phyloP scores from a whole-genome alignment of 1,140 invertebrate species.

The Zaprionus camerounensis region DNA sequence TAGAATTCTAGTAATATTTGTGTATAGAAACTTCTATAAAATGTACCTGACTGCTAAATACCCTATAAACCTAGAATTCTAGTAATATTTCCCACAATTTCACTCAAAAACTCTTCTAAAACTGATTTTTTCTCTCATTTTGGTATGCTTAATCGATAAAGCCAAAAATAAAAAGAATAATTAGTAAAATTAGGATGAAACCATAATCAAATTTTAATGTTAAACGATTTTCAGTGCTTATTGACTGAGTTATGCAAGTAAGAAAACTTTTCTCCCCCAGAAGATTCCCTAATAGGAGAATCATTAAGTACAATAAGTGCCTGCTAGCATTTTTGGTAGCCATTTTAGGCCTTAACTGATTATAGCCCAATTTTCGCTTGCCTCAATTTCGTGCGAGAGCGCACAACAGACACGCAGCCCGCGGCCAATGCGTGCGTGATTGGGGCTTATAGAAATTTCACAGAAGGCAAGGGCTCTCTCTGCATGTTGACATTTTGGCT shows the following conservation, averaged over 20 bases:
- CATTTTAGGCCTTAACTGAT: background rate
- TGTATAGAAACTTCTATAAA: too few relatives aligned
- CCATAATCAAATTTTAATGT: background rate
- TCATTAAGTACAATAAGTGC: background rate
- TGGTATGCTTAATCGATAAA: too few relatives aligned
- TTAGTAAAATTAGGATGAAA: background rate
- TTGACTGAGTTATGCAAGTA: background rate
- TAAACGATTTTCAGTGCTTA: background rate
- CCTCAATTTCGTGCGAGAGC: background rate
- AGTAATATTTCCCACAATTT: too few relatives aligned
- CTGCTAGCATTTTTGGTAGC: background rate
- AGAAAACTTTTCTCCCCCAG: background rate
- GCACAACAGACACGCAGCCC: constrained; percentile 1
- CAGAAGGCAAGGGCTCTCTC: constrained; percentile 31
- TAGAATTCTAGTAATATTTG: background rate
- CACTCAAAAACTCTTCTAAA: too few relatives aligned
- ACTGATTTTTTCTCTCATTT: too few relatives aligned
- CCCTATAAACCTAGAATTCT: too few relatives aligned
- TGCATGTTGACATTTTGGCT: constrained; percentile 69
- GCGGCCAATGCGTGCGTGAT: constrained; percentile 56
- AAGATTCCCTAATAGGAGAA: background rate
- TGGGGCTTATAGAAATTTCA: constrained; percentile 61
- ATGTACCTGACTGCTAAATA: background rate
- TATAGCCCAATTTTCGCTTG: constrained; percentile 2
- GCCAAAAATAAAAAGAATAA: too few relatives aligned